Conservation (phyloP, 2,888 invertebrate genomes). For the Amphipyra berbera region DNA sequence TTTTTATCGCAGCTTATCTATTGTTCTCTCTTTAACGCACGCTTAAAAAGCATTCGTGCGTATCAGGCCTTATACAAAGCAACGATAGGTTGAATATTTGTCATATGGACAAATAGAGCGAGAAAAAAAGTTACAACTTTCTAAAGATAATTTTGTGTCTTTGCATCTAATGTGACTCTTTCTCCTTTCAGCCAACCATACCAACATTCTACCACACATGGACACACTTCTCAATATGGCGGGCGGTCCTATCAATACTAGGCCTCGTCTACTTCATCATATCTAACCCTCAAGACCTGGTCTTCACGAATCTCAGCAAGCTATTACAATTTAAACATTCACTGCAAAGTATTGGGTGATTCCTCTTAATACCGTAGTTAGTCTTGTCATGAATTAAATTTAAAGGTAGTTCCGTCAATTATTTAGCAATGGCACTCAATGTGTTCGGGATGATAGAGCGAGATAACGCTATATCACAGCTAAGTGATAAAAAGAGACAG, state of each 20-base stretch:
- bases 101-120: no score
- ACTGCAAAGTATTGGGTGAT: slow-evolving; percentile 86
- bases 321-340: slow-evolving; percentile 84
- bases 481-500: not conserved
- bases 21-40: no score
- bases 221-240: slow-evolving; percentile 91
- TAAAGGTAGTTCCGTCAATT: not conserved
- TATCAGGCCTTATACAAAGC: no score
- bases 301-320: slow-evolving; percentile 86
- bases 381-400: slow-evolving; percentile 1
- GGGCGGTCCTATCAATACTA: slow-evolving; percentile 89
- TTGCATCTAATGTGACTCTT: not conserved
- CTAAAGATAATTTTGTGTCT: no score
- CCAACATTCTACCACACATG: slow-evolving; percentile 89
- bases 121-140: no score
- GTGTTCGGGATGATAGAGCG: not conserved
- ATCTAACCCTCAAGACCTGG: slow-evolving; percentile 87
- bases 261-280: slow-evolving; percentile 90
- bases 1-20: no score
- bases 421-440: not conserved
- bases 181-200: slow-evolving; percentile 84
- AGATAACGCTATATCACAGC: not conserved
- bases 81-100: no score
- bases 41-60: no score
- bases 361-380: slow-evolving; percentile 18